Conservation (phyloP, 2,113 vertebrate species). For the Nesoenas mayeri region DNA sequence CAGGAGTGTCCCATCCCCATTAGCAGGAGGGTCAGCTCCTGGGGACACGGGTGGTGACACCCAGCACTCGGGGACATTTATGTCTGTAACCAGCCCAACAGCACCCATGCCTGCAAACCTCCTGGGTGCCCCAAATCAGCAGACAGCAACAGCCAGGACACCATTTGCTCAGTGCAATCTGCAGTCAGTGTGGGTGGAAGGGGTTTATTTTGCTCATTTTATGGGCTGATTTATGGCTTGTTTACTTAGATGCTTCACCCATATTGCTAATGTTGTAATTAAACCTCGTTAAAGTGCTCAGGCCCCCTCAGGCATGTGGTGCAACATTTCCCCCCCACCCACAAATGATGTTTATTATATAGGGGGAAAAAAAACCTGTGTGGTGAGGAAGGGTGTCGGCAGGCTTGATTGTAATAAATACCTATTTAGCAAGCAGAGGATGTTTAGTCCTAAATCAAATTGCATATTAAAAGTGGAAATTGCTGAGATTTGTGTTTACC, state of each 20-base stretch:
- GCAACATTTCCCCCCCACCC: neutral
- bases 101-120: neutral
- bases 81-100: fast-evolving
- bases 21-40: neutral
- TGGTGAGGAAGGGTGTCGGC: neutral
- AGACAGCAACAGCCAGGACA: neutral
- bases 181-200: neutral
- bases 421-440: neutral
- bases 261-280: neutral
- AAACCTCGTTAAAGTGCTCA: conserved; percentile 10
- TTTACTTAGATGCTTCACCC: conserved; percentile 4
- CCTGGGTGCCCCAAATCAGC: neutral
- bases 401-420: neutral
- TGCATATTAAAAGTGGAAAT: conserved; percentile 4
- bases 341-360: neutral
- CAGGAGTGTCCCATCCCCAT: fast-evolving
- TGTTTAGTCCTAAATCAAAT: conserved; percentile 19
- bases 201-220: neutral
- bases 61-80: neutral
- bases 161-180: neutral
- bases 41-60: neutral
- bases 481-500: conserved; percentile 37
- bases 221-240: conserved; percentile 7
- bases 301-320: neutral
- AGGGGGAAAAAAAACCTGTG: fast-evolving